Evolutionary conservation across 2,888 invertebrate genomes (phyloP), one percentile per base, ranked within the genome.

Genomic region (Amorpha juglandis): DNA sequence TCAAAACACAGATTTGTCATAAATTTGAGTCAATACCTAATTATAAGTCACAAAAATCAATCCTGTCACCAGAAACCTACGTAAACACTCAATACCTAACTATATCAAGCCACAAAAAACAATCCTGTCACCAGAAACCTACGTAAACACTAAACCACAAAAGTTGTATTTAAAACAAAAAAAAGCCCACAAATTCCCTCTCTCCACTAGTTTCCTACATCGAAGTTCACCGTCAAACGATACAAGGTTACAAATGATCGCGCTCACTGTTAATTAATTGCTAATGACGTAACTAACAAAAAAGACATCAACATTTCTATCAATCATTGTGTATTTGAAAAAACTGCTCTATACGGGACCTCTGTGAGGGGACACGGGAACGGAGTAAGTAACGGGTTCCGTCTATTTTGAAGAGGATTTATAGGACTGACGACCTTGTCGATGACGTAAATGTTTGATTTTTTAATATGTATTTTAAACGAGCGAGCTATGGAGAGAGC

Each of bases 231-330:
- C 64, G 64, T 65, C 64, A 65, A 65, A 58, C 64, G 55, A 19
- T 47, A 55, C 64, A 65, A 65, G 64, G 64, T 65, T 65, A 65
- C 90, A 88, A 91, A 90, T 88, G 88, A 90, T 86, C 83, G 84
- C 87, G 82, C 89, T 89, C 87, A 90, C 89, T 87, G 86, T 84
- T 91, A 90, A 91, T 91, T 91, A 91, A 88, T 86, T 84, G 79
- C 86, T 91, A 91, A 91, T 91, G 90, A 90, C 83, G 82, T 74
- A 81, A 87, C 82, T 73, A 77, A 89, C 88, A 91, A 91, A 91
- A 90, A 89, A 90, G 88, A 89, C 90, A 88, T 89, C 89, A 89
- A 80, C 73, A 75, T 79, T 82, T 83, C 89, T 87, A 91, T 91
- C 90, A 91, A 91, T 91, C 91, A 91, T 89, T 86, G 74, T 84